These are phyloP conservation scores for Clavelina lepadiformis DNA, from an alignment of 23 tunicate species.

Conservation along the genomic window DNA sequence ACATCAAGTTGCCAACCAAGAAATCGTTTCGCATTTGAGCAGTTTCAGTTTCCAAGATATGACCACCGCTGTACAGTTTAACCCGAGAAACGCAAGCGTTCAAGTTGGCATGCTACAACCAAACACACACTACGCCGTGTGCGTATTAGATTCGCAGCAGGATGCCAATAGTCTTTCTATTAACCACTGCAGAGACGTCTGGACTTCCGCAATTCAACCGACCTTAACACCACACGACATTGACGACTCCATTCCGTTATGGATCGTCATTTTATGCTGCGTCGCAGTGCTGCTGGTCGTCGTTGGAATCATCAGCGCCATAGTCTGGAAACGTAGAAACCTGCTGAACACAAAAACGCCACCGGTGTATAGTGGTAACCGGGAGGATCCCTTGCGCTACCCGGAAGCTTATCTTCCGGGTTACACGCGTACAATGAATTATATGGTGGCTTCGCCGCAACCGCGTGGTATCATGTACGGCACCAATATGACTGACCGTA, in stretches of 20 bases:
- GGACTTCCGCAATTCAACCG: conserved; percentile 11
- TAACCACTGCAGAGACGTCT: conserved; percentile 35
- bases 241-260: conserved; percentile 1
- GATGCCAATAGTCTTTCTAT: conserved; percentile 10
- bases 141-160: conserved; percentile 56
- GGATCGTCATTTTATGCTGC: conserved; percentile 24
- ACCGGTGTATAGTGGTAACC: conserved; percentile 1
- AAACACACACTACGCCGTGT: conserved; percentile 45
- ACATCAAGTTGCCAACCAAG: not conserved
- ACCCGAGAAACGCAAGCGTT: conserved; percentile 30
- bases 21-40: not conserved
- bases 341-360: conserved; percentile 7
- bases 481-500: conserved; percentile 30
- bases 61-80: not conserved
- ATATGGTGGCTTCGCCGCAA: not conserved
- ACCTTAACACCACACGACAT: conserved; percentile 4
- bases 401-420: conserved; percentile 24
- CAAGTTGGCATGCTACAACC: conserved; percentile 25
- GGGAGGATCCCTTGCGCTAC: conserved; percentile 17
- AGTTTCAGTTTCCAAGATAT: conserved; percentile 19
- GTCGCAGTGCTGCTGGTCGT: conserved; percentile 20
- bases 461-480: conserved; percentile 3
- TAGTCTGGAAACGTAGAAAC: conserved; percentile 9
- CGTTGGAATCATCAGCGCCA: conserved; percentile 16
- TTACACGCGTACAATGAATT: not conserved